Conservation (phyloP, 2,888 invertebrate genomes). For the Cremastinae sp. region DNA sequence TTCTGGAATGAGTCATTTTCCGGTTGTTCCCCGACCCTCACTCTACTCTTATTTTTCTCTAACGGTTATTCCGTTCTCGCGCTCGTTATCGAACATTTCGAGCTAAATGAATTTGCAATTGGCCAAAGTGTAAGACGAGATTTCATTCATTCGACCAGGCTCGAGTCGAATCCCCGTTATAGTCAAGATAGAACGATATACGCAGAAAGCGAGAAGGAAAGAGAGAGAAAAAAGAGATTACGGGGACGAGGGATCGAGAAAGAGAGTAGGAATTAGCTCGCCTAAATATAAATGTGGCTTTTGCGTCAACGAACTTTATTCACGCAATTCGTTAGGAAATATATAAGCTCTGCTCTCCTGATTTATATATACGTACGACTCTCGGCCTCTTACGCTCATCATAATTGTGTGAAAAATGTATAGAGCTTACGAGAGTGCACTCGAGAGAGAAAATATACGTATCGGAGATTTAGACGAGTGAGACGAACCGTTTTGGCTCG, state of each 20-base stretch:
- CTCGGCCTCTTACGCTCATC: no score
- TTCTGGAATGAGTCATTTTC: no score
- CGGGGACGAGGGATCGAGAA: neutral
- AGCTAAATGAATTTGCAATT: neutral
- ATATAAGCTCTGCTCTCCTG: neutral
- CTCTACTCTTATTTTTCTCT: no score
- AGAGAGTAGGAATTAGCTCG: slow-evolving; percentile 5
- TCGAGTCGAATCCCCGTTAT: neutral
- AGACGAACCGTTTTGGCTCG: slow-evolving; percentile 7
- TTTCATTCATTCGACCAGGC: slow-evolving; percentile 27
- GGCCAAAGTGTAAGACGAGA: slow-evolving; percentile 6
- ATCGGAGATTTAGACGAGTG: neutral
- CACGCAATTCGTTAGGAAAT: slow-evolving; percentile 34
- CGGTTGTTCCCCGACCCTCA: no score
- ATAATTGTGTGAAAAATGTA: slow-evolving; percentile 7
- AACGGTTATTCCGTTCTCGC: no score
- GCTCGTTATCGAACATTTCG: no score
- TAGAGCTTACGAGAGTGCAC: slow-evolving; percentile 14
- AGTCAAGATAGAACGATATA: slow-evolving; percentile 1
- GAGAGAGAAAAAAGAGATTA: neutral
- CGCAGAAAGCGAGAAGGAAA: slow-evolving; percentile 3
- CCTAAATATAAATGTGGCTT: slow-evolving; percentile 57
- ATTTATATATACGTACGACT: slow-evolving; percentile 2
- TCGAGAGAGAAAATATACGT: neutral
- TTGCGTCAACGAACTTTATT: slow-evolving; percentile 63